phyloP scores from a whole-genome alignment of 2,797 vertebrate genomes.

The Austrolebias charrua region DNA sequence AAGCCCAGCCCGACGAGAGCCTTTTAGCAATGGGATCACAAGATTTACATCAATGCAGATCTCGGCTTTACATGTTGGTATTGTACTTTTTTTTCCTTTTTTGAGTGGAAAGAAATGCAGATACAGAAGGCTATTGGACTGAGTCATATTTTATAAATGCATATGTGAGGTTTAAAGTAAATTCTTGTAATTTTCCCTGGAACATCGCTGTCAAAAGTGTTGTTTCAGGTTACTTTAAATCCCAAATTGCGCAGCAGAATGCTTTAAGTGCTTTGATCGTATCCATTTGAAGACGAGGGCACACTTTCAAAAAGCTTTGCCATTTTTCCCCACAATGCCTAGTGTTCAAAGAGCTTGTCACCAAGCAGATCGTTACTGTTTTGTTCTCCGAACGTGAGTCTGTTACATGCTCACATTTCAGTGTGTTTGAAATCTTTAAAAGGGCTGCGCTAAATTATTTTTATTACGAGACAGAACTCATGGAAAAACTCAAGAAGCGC shows the following conservation, averaged over 20 bases:
- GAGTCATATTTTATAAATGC: neutral
- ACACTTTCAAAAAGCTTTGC: constrained; percentile 25
- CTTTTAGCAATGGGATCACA: constrained; percentile 79
- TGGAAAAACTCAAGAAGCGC: neutral
- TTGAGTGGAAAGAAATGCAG: constrained; percentile 46
- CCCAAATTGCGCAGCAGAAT: constrained; percentile 13
- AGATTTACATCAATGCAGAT: constrained; percentile 82
- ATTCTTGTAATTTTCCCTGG: constrained; percentile 21
- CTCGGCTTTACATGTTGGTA: constrained; percentile 68
- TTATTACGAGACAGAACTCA: constrained; percentile 13
- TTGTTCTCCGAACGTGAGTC: constrained; percentile 25
- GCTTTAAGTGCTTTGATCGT: constrained; percentile 19
- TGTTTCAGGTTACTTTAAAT: constrained; percentile 23
- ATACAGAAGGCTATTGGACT: constrained; percentile 42
- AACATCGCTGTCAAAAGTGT: constrained; percentile 10
- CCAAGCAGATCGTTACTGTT: constrained; percentile 31
- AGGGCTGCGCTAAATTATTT: constrained; percentile 4
- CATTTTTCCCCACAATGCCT: constrained; percentile 31
- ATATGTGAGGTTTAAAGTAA: constrained; percentile 10
- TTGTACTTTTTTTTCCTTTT: constrained; percentile 45
- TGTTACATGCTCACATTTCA: constrained; percentile 21
- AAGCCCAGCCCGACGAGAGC: constrained; percentile 78
- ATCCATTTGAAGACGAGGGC: constrained; percentile 13
- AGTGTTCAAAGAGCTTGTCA: constrained; percentile 32
- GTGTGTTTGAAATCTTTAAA: constrained; percentile 26